phyloP scores from a whole-genome alignment of 2,888 invertebrate genomes.

The Volucella bombylans region DNA sequence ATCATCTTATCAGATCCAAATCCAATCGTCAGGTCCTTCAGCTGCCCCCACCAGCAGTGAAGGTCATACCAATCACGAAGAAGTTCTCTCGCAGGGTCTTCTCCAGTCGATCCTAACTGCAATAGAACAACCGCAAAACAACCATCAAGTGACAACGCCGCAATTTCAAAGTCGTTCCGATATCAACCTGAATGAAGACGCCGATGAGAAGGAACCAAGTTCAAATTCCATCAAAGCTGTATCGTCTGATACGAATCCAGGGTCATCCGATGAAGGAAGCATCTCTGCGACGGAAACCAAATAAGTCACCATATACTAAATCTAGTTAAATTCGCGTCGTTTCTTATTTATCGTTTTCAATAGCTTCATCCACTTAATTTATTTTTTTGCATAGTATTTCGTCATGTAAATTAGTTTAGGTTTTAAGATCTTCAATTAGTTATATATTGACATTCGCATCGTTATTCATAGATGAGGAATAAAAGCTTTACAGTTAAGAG shows the following conservation, averaged over 20 bases:
- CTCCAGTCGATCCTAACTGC: slow-evolving; percentile 91
- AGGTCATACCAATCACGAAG: slow-evolving; percentile 86
- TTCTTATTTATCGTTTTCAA: background rate
- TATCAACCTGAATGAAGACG: slow-evolving; percentile 73
- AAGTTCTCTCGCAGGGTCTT: slow-evolving; percentile 90
- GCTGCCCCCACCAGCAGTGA: slow-evolving; percentile 75
- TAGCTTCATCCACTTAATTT: slow-evolving; percentile 56
- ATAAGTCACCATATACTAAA: slow-evolving; percentile 27
- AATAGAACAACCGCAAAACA: slow-evolving; percentile 87
- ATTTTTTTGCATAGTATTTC: slow-evolving; percentile 56
- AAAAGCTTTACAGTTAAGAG: slow-evolving; percentile 25
- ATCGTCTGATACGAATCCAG: slow-evolving; percentile 47
- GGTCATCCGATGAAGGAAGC: slow-evolving; percentile 32
- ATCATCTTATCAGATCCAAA: slow-evolving; percentile 88
- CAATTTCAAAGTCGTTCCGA: slow-evolving; percentile 79
- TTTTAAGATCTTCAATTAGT: slow-evolving; percentile 54
- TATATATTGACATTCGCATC: slow-evolving; percentile 60
- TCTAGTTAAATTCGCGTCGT: slow-evolving; percentile 45
- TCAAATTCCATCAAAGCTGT: slow-evolving; percentile 47
- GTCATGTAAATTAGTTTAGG: slow-evolving; percentile 35
- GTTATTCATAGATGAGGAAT: slow-evolving; percentile 29
- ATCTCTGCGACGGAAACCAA: slow-evolving; percentile 34
- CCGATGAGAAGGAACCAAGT: slow-evolving; percentile 49
- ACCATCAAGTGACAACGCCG: slow-evolving; percentile 68
- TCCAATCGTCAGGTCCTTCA: slow-evolving; percentile 86